Evolutionary conservation across 64 coral and sea anemone species (phyloP).

Genomic region (Catalaphyllia jardinei): DNA sequence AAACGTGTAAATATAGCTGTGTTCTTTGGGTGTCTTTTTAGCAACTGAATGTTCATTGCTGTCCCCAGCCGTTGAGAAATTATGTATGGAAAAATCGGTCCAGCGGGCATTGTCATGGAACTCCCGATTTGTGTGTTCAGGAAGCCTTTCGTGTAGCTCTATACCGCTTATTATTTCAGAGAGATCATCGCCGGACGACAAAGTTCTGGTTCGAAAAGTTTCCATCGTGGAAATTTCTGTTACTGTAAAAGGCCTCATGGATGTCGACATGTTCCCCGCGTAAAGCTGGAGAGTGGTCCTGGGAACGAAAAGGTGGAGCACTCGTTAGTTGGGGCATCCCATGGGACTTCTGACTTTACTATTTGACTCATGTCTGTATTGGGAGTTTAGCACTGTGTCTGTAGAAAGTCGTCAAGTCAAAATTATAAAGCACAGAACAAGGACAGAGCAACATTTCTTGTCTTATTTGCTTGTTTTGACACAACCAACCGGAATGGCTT

Average conservation of each 20-base stretch:
- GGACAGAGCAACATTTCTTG: too few relatives aligned
- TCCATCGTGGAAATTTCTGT: background rate
- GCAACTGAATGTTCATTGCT: constrained; percentile 4
- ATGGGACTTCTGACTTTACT: too few relatives aligned
- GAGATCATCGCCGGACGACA: background rate
- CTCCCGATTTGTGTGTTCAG: background rate
- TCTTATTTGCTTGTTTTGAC: too few relatives aligned
- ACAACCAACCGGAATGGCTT: too few relatives aligned
- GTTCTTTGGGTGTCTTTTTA: constrained; percentile 8
- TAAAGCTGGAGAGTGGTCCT: background rate
- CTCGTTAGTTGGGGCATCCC: too few relatives aligned
- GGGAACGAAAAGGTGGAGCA: background rate
- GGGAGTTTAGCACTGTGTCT: too few relatives aligned
- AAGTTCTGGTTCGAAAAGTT: constrained; percentile 2
- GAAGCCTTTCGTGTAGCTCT: background rate
- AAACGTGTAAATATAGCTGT: constrained; percentile 12
- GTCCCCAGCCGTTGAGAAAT: background rate
- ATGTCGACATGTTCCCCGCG: too few relatives aligned
- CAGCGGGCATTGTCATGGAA: background rate
- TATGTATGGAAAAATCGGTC: background rate
- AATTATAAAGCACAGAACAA: too few relatives aligned
- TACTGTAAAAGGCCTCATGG: too few relatives aligned
- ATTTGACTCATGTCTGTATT: too few relatives aligned
- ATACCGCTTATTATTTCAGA: background rate
- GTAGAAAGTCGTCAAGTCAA: too few relatives aligned